A percentile compares a stretch with the other conserved stretches of the same genome.
Evolutionary conservation across 2,888 invertebrate genomes (phyloP).

Genomic region (Philopedon plagiatum): DNA sequence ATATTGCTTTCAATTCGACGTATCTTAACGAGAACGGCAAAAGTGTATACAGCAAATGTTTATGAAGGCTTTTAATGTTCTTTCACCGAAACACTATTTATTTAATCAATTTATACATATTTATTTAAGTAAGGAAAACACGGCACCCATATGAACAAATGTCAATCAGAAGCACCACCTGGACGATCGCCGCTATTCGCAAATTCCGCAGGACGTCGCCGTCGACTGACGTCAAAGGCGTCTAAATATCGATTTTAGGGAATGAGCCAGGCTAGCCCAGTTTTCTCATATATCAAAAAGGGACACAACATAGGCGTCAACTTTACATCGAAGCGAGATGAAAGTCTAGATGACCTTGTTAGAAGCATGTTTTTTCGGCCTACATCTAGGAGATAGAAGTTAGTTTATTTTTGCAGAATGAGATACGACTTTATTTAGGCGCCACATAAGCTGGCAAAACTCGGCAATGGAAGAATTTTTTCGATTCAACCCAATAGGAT

Average conservation of each 20-base stretch:
- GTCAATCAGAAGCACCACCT: slow-evolving; percentile 69
- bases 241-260: slow-evolving; percentile 68
- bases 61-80: neutral
- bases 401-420: slow-evolving; percentile 67
- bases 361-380: slow-evolving; percentile 65
- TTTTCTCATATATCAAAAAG: slow-evolving; percentile 49
- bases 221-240: slow-evolving; percentile 68
- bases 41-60: neutral
- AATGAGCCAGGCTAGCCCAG: slow-evolving; percentile 61
- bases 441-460: slow-evolving; percentile 47
- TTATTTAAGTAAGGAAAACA: slow-evolving; percentile 60
- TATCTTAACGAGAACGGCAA: neutral
- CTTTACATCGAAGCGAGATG: slow-evolving; percentile 25
- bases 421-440: slow-evolving; percentile 62
- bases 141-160: slow-evolving; percentile 66
- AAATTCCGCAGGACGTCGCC: slow-evolving; percentile 64
- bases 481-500: slow-evolving; percentile 46
- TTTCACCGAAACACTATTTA: neutral
- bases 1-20: neutral
- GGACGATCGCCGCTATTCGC: slow-evolving; percentile 65
- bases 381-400: slow-evolving; percentile 65
- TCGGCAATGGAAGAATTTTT: slow-evolving; percentile 46
- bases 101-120: slow-evolving; percentile 49
- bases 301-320: slow-evolving; percentile 23
- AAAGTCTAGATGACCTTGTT: slow-evolving; percentile 60